These are phyloP conservation scores for Noctuana brunneofusca DNA, from an alignment of 2,888 invertebrate genomes.

Conservation along the genomic window DNA sequence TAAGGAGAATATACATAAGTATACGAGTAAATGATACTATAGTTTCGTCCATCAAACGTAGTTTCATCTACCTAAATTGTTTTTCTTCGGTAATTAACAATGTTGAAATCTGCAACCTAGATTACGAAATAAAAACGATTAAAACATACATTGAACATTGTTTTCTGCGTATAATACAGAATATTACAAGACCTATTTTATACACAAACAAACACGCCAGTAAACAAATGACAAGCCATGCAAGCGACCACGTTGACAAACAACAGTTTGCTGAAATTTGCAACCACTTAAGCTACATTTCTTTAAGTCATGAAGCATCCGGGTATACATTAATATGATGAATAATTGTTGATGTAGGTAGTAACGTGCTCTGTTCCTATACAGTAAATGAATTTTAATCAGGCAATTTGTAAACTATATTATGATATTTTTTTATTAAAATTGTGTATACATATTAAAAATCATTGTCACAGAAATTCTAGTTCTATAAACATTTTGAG, in stretches of 20 bases:
- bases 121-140: too few relatives aligned
- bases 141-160: too few relatives aligned
- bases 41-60: neutral
- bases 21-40: neutral
- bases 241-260: too few relatives aligned
- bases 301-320: too few relatives aligned
- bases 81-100: neutral
- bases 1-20: constrained; percentile 21
- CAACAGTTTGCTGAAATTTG: too few relatives aligned
- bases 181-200: too few relatives aligned
- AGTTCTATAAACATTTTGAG: neutral
- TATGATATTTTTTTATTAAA: neutral
- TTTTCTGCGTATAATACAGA: too few relatives aligned
- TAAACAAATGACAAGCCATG: too few relatives aligned
- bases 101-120: neutral
- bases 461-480: neutral
- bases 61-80: neutral
- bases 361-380: neutral
- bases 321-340: too few relatives aligned
- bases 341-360: too few relatives aligned
- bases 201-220: too few relatives aligned
- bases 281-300: too few relatives aligned
- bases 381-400: constrained; percentile 3
- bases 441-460: neutral
- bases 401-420: constrained; percentile 19